Percentiles rank a stretch among this genome's conserved stretches.
phyloP scores from a whole-genome alignment of 2,888 invertebrate genomes.

The Acrobasis suavella region DNA sequence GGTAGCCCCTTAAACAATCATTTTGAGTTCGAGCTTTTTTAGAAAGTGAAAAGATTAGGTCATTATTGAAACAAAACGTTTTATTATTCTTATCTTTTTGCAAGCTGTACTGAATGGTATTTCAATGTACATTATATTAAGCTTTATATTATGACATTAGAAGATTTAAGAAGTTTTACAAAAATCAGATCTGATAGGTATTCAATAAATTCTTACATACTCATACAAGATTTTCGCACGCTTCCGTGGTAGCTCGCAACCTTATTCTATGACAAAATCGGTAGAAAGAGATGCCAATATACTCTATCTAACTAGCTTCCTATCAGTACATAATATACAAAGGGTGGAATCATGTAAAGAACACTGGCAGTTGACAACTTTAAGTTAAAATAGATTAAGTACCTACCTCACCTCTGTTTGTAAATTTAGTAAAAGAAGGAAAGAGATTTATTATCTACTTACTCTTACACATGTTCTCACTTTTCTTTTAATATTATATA shows the following conservation, averaged over 20 bases:
- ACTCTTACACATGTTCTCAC: too few species aligned
- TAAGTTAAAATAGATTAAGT: too few species aligned
- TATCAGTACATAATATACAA: conserved; percentile 18
- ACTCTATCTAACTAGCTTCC: conserved; percentile 23
- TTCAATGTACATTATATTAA: background rate
- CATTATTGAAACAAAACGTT: too few species aligned
- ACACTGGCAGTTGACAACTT: background rate
- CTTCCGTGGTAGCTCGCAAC: conserved; percentile 1
- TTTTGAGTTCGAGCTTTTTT: too few species aligned
- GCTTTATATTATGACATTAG: too few species aligned
- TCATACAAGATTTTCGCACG: background rate
- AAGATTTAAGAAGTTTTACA: background rate
- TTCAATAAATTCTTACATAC: background rate
- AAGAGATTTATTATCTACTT: too few species aligned
- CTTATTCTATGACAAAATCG: conserved; percentile 8
- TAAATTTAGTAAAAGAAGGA: too few species aligned
- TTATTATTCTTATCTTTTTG: background rate
- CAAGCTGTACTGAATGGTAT: background rate
- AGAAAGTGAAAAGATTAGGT: too few species aligned
- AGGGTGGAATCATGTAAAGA: conserved; percentile 8
- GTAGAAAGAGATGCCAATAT: conserved; percentile 18
- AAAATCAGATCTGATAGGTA: conserved; percentile 5
- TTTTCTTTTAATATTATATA: too few species aligned
- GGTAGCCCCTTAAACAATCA: too few species aligned
- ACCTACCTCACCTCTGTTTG: too few species aligned